phyloP scores from a whole-genome alignment of 2,113 vertebrate genomes.

The Mustela nigripes region DNA sequence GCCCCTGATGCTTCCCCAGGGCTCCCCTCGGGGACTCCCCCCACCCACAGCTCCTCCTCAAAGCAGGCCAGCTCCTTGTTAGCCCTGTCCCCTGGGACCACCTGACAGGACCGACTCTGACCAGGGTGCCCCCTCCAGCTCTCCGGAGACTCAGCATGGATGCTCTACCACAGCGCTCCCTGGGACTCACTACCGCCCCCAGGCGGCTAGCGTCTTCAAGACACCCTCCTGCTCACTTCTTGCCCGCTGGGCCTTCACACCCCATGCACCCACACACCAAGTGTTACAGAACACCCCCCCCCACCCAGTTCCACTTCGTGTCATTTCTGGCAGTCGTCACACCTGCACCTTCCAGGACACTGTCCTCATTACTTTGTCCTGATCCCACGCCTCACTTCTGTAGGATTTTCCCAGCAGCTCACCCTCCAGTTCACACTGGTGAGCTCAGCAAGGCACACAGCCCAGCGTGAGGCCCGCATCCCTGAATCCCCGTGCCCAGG shows the following conservation, averaged over 20 bases:
- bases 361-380: not conserved
- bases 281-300: not conserved
- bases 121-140: not conserved
- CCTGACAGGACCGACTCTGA: too few species aligned
- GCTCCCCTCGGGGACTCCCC: not conserved
- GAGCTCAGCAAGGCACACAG: rapidly evolving
- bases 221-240: not conserved
- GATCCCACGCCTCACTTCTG: not conserved
- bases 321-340: not conserved
- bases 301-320: not conserved
- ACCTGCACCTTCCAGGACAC: not conserved
- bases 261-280: rapidly evolving
- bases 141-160: too few species aligned
- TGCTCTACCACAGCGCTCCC: too few species aligned
- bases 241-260: not conserved
- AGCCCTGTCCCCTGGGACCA: not conserved
- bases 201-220: not conserved
- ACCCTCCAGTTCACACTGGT: not conserved
- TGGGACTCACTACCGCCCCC: not conserved
- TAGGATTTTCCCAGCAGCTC: not conserved
- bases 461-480: not conserved
- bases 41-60: not conserved
- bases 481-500: not conserved
- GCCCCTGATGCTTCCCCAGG: rapidly evolving
- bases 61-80: not conserved